Evolutionary conservation across 2,888 invertebrate genomes (phyloP), one percentile per base, ranked within the genome.

Genomic region (Aspidiotus rigidus): DNA sequence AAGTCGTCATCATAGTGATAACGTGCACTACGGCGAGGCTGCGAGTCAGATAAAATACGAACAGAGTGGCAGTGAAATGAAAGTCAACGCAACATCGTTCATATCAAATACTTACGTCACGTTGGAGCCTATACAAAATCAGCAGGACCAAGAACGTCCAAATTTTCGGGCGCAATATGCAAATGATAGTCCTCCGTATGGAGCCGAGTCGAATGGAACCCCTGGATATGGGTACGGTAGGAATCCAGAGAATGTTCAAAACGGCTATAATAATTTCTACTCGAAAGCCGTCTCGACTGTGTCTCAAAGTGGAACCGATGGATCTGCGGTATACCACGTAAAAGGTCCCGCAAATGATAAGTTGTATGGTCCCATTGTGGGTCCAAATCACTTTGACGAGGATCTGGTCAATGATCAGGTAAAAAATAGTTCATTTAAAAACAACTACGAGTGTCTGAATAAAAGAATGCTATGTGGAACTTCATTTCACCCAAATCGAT

Each of bases 41-140:
- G 6, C 28, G 5, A 28, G 10, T 10, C 62, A 69, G 11, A 7
- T 69, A 10, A 69, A 69, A 56, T 69, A 55, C 57, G 69, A 69
- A 9, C 62, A 62, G 40, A 53, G 16, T 11, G 54, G 44, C 16
- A n/a, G 10, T 11, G 16, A 63, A 16, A 42, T 56, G 56, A 42
- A 69, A 44, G 42, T 44, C 44, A 62, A 55, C 28, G 28, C 28
- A 28, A 41, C 53, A 41, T 62, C 53, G 39, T 44, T 44, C 41
- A 62, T 53, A 17, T 55, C 54, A 16, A 61, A 40, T 39, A 69
- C 69, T 28, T 69, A 69, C 62, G 69, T 69, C 41, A 69, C 62
- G 10, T 28, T 69, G 44, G 69, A 63, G 28, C 54, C 62, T 8
- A 57, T 42, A 2, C 54, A 42, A 28, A 56, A 54, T 11, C 62